Conservation (phyloP, 1,140 invertebrate genomes). For the Nautilus pompilius region DNA sequence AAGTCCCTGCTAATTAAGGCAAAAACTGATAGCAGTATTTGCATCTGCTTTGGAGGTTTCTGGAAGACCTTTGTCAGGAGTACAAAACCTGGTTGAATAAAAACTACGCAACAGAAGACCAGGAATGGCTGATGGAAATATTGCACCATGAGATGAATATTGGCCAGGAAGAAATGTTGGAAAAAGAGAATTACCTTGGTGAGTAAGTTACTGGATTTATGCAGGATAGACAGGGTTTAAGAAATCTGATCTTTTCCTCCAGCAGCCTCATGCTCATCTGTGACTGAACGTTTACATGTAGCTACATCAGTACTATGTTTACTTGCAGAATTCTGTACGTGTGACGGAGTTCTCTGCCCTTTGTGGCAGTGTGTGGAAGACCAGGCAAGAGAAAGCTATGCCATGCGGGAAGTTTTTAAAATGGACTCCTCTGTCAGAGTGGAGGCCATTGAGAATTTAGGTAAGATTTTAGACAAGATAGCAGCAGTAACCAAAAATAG, state of each 20-base stretch:
- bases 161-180: conserved; percentile 17
- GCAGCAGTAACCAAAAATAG: too few species aligned
- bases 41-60: conserved; percentile 24
- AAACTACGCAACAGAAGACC: conserved; percentile 17
- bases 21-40: conserved; percentile 13
- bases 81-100: conserved; percentile 18
- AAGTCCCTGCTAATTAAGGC: too few species aligned
- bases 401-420: conserved; percentile 41
- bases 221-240: too few species aligned
- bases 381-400: conserved; percentile 35
- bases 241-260: too few species aligned
- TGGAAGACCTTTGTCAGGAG: conserved; percentile 15
- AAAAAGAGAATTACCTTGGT: conserved; percentile 24
- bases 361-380: conserved; percentile 36
- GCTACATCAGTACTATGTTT: too few species aligned
- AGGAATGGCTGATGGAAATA: conserved; percentile 27
- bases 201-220: neutral
- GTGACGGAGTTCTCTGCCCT: conserved; percentile 21
- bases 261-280: too few species aligned
- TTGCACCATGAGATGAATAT: conserved; percentile 28
- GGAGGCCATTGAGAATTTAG: conserved; percentile 45
- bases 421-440: conserved; percentile 44
- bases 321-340: conserved; percentile 31
- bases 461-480: too few species aligned
- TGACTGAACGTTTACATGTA: too few species aligned